These are phyloP conservation scores for Acanthaster planci DNA, from an alignment of 35 echinoderm and acorn worm species.

Conservation along the genomic window DNA sequence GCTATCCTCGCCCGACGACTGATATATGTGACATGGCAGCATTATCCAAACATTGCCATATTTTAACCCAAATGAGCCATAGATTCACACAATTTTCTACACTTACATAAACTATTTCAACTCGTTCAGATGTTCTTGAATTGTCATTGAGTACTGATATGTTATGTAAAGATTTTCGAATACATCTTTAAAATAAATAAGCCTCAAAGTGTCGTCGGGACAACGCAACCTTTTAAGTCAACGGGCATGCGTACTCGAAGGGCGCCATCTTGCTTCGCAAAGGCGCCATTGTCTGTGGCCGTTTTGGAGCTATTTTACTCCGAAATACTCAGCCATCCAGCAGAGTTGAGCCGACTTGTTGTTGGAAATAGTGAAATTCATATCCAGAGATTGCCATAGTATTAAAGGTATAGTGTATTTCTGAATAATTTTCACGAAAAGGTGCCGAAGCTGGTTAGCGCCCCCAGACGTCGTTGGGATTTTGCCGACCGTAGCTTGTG, in stretches of 20 bases:
- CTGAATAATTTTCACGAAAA: constrained; percentile 3
- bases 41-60: too few species aligned
- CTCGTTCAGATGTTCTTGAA: too few species aligned
- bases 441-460: constrained; percentile 27
- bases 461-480: constrained; percentile 43
- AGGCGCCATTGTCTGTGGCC: constrained; percentile 37
- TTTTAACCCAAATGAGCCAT: too few species aligned
- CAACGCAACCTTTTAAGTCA: constrained; percentile 42
- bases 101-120: too few species aligned
- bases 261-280: constrained; percentile 71
- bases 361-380: not conserved
- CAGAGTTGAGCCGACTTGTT: not conserved
- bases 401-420: not conserved
- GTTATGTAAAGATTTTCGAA: too few species aligned
- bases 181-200: too few species aligned
- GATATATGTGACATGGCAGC: too few species aligned
- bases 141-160: too few species aligned
- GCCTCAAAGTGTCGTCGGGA: constrained; percentile 14
- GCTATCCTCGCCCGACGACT: too few species aligned
- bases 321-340: constrained; percentile 33
- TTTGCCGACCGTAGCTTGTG: not conserved
- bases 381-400: not conserved
- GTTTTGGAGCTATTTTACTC: constrained; percentile 32
- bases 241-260: constrained; percentile 61
- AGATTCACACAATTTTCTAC: too few species aligned